phyloP scores from a whole-genome alignment of 2,888 invertebrate species.

The Cryptophagus acutangulus region DNA sequence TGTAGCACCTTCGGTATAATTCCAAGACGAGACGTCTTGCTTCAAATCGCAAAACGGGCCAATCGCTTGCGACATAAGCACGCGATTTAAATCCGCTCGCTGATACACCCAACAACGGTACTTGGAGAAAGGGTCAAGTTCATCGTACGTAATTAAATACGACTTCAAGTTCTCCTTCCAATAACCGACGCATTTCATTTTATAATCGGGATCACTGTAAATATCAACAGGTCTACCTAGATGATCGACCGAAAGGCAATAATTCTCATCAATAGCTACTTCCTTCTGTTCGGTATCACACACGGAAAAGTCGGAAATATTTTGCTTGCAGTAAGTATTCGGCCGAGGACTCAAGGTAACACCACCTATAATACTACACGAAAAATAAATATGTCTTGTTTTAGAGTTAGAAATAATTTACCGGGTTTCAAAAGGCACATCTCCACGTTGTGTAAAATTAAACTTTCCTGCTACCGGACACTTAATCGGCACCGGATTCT shows the following conservation, averaged over 20 bases:
- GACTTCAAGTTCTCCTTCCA: constrained; percentile 98
- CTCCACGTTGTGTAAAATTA: constrained; percentile 88
- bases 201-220: constrained; percentile 94
- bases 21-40: constrained; percentile 86
- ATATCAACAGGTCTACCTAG: constrained; percentile 92
- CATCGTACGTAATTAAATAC: constrained; percentile 92
- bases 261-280: constrained; percentile 89
- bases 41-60: constrained; percentile 87
- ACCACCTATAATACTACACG: constrained; percentile 79
- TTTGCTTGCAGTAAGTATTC: constrained; percentile 85
- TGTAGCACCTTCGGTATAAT: constrained; percentile 87
- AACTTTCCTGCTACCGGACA: constrained; percentile 97
- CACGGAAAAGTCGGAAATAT: constrained; percentile 92
- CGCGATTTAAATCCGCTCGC: constrained; percentile 84
- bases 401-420: constrained; percentile 19
- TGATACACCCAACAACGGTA: constrained; percentile 99
- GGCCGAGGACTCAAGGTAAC: constrained; percentile 92
- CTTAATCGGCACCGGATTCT: constrained; percentile 83
- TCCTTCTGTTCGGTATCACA: constrained; percentile 95
- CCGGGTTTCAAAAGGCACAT: constrained; percentile 80
- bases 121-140: constrained; percentile 89
- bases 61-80: constrained; percentile 79
- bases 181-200: constrained; percentile 94
- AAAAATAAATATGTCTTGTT: too few species aligned
- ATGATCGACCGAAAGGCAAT: constrained; percentile 94